Conservation (phyloP, 2,113 vertebrate species). For the Cavia aperea region DNA sequence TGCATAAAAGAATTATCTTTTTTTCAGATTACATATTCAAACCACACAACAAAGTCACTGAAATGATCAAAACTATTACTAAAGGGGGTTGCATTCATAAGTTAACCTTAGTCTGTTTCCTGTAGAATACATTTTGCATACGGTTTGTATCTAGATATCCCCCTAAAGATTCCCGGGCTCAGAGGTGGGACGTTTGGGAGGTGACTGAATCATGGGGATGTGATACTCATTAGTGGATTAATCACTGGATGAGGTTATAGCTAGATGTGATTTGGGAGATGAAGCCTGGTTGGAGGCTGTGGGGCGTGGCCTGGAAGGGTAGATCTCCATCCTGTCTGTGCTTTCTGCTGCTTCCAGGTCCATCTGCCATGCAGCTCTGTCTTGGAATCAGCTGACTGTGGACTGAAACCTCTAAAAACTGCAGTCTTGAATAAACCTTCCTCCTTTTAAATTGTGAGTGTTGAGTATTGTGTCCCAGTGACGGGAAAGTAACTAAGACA, state of each 20-base stretch:
- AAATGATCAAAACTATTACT: constrained; percentile 57
- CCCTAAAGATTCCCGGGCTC: not conserved
- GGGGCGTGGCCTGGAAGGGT: not conserved
- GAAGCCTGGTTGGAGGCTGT: not conserved
- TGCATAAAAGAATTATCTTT: constrained; percentile 17
- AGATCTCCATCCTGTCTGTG: not conserved
- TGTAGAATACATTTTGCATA: not conserved
- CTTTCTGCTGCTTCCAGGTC: not conserved
- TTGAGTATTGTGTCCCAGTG: not conserved
- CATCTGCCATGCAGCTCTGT: not conserved
- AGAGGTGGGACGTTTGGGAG: not conserved
- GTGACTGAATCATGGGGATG: not conserved
- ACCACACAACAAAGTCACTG: constrained; percentile 51
- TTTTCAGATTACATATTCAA: constrained; percentile 56
- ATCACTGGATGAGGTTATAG: not conserved
- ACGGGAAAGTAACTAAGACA: not conserved
- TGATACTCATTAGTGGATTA: not conserved
- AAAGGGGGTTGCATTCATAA: not conserved
- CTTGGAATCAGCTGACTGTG: not conserved
- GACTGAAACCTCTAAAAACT: not conserved
- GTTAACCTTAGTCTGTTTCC: constrained; percentile 22
- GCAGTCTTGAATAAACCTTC: not conserved
- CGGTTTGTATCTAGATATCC: not conserved
- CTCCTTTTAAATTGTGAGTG: not conserved
- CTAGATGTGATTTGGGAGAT: not conserved